Percentiles rank a stretch among this genome's conserved stretches.
Conservation (phyloP, 1,140 invertebrate species). For the Lethocerus indicus region DNA sequence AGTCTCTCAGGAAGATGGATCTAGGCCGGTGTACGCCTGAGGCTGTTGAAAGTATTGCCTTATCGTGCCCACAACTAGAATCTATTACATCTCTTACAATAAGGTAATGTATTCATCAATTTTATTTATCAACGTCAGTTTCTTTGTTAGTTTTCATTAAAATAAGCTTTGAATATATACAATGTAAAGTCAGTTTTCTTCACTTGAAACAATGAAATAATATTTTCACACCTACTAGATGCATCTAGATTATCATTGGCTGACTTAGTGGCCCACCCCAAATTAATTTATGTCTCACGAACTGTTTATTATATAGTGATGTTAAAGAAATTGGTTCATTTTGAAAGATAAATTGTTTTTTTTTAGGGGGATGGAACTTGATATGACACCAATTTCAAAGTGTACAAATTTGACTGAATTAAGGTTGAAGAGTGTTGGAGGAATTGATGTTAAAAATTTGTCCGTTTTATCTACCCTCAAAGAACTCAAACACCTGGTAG, state of each 20-base stretch:
- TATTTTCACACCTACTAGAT: too few relatives aligned
- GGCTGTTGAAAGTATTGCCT: slow-evolving; percentile 47
- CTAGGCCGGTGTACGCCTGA: slow-evolving; percentile 48
- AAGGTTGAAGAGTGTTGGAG: slow-evolving; percentile 42
- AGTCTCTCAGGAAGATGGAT: slow-evolving; percentile 36
- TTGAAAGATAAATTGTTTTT: background rate
- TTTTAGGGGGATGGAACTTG: slow-evolving; percentile 31
- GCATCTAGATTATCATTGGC: too few relatives aligned
- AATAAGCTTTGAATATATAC: too few relatives aligned
- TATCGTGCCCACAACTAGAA: slow-evolving; percentile 37
- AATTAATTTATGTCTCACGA: too few relatives aligned
- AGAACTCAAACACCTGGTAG: slow-evolving; percentile 38
- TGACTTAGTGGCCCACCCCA: too few relatives aligned
- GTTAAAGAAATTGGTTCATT: slow-evolving; percentile 3
- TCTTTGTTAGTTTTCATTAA: too few relatives aligned
- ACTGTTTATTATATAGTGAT: background rate
- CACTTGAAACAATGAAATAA: too few relatives aligned
- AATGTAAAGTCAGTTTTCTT: too few relatives aligned
- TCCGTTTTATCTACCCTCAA: slow-evolving; percentile 36
- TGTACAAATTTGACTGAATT: slow-evolving; percentile 42
- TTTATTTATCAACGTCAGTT: too few relatives aligned
- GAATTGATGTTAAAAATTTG: slow-evolving; percentile 40
- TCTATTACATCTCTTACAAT: slow-evolving; percentile 47
- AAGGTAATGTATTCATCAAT: slow-evolving; percentile 24
- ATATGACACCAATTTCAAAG: slow-evolving; percentile 33